phyloP scores from a whole-genome alignment of 2,888 invertebrate genomes.

The Brenthis daphne region DNA sequence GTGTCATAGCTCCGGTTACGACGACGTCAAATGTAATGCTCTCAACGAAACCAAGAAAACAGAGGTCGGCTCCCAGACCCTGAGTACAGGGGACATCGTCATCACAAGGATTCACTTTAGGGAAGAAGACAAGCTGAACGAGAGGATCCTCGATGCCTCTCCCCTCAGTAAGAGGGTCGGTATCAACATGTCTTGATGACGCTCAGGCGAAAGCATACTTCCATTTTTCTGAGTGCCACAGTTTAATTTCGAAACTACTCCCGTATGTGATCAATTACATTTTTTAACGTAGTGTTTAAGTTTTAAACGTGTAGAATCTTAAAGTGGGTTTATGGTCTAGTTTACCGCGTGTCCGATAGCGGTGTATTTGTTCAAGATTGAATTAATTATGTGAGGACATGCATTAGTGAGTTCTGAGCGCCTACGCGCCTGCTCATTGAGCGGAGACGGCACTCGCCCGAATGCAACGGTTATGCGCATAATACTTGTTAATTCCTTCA shows the following conservation, averaged over 20 bases:
- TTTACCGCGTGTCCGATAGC: constrained; percentile 58
- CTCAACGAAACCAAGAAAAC: constrained; percentile 73
- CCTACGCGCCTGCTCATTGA: constrained; percentile 77
- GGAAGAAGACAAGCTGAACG: constrained; percentile 75
- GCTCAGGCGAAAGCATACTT: constrained; percentile 57
- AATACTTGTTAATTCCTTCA: constrained; percentile 63
- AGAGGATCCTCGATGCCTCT: constrained; percentile 74
- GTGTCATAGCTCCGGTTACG: constrained; percentile 78
- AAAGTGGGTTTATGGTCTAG: constrained; percentile 44
- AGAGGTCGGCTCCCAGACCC: constrained; percentile 89
- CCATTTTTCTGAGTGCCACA: constrained; percentile 74
- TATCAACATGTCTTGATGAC: constrained; percentile 75
- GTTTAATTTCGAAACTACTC: constrained; percentile 65
- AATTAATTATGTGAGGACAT: constrained; percentile 70
- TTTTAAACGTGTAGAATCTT: constrained; percentile 43
- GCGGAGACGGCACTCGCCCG: constrained; percentile 73
- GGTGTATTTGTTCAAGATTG: constrained; percentile 66
- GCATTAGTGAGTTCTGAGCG: constrained; percentile 62
- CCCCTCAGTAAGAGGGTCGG: constrained; percentile 69
- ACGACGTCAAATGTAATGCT: constrained; percentile 69
- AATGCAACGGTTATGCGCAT: constrained; percentile 73
- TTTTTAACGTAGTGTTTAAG: constrained; percentile 60
- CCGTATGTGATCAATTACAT: constrained; percentile 65
- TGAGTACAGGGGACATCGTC: constrained; percentile 95
- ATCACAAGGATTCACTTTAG: constrained; percentile 89